Base-by-base conservation (phyloP, 2,888 invertebrate species). In the Eilema griseolum region DNA sequence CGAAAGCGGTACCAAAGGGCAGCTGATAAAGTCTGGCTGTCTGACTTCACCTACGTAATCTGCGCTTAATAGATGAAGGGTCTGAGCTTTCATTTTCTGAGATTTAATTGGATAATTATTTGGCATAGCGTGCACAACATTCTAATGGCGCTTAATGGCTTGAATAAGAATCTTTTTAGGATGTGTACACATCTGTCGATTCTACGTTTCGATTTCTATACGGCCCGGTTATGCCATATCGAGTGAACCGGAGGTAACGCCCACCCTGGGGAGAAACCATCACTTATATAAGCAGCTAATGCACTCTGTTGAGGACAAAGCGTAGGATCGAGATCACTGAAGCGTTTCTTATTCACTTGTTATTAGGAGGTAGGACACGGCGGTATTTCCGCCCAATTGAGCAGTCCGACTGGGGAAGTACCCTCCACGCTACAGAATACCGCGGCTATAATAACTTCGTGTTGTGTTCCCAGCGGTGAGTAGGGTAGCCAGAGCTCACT, bases 1-100 rank as follows among this genome's bases (percentile, higher is more conserved):
- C 67, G 83, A 80, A 78, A 78, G 78, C 33, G n/a, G 75, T 63
- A 59, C 72, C 73, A 66, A 78, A 81, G 73, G 80, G 73, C 78
- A 76, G 63, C 64, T 65, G 80, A 70, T 74, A 77, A 73, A n/a
- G n/a, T n/a, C n/a, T n/a, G n/a, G n/a, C n/a, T n/a, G n/a, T 70
- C 64, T 66, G 60, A 67, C 26, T 59, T 66, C 37, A 59, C 46
- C 62, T 26, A 61, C 46, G 67, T 78, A 72, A 80, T 77, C 75
- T 2, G 57, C 61, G 10, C 31, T 63, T 67, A 74, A 69, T 67
- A 70, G 73, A 78, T 73, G 72, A 72, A 61, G 67, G 69, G 31
- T 59, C 10, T 52, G 24, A 16, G 61, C 74, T 81, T 77, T 75
- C 75, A 10, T 72, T 80, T 80, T 77, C 70, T 72, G 69, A 24